Base-by-base conservation (phyloP, 2,797 vertebrate species). In the Melanotaenia trifasciata region DNA sequence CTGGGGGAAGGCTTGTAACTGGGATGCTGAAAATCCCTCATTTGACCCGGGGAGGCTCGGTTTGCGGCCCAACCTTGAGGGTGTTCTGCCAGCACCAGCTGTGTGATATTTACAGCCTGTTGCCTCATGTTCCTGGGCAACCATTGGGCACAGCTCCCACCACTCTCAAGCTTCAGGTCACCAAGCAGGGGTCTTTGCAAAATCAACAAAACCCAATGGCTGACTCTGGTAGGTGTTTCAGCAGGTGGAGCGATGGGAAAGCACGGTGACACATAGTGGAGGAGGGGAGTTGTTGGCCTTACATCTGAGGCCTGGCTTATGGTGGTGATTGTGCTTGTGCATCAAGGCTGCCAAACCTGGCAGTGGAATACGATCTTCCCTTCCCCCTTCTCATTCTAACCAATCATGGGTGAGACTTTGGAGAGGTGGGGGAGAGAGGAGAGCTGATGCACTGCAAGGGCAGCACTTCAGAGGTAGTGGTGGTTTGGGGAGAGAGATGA, bases 51-150 rank as follows among this genome's bases (percentile, higher is more conserved):
- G 36, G 74, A 72, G 88, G 90, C 84, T 90, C 77, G 70, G 78
- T 93, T 89, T 84, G 81, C 78, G 70, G 89, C 89, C 91, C 93
- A 93, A 93, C 93, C 94, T 93, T 93, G 90, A 92, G 89, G 74
- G 68, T 90, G 91, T 91, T 89, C 91, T 91, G 90, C 91, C 92
- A 92, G 89, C 90, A 91, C 93, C 93, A 94, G 93, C 93, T 94
- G 93, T 85, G 81, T 88, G 92, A 90, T 94, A 93, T 94, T 95
- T 95, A 93, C 92, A 91, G 93, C 90, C 86, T 90, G 93, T 94
- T 93, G 90, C 91, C 84, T 91, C 90, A 87, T 88, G 85, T 90
- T 91, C 84, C 89, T 50, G 61, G 80, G 90, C 88, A 79, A 89
- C 89, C 87, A 65, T 84, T 72, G 81, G 82, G 88, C 86, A 81